phyloP scores from a whole-genome alignment of 1,140 invertebrate genomes.

The Holotrichia oblita region DNA sequence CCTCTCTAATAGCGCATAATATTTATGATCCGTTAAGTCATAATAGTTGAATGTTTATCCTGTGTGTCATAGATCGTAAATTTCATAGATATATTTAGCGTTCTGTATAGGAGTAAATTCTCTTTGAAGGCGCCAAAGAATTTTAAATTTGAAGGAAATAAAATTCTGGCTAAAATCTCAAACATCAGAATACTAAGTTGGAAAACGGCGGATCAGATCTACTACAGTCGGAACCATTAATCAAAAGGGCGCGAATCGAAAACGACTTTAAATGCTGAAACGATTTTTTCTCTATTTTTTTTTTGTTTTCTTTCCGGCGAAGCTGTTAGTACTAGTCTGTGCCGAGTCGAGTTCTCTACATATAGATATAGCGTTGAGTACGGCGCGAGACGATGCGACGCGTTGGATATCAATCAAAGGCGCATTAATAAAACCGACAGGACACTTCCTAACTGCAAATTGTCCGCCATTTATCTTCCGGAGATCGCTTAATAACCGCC shows the following conservation, averaged over 20 bases:
- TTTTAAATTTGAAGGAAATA: slow-evolving; percentile 13
- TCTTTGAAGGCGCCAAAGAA: too few relatives aligned
- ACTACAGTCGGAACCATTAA: slow-evolving; percentile 18
- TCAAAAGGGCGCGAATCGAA: slow-evolving; percentile 39
- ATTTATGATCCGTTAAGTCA: too few relatives aligned
- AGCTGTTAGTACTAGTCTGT: not conserved
- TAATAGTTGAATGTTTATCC: too few relatives aligned
- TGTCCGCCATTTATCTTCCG: slow-evolving; percentile 38
- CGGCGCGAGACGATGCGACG: not conserved
- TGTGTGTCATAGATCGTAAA: too few relatives aligned
- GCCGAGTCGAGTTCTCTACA: not conserved
- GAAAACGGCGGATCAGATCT: too few relatives aligned
- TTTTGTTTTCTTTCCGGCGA: not conserved
- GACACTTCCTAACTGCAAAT: slow-evolving; percentile 37
- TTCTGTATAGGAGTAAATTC: too few relatives aligned
- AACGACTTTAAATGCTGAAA: slow-evolving; percentile 39
- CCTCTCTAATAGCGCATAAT: too few relatives aligned
- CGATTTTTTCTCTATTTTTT: slow-evolving; percentile 14
- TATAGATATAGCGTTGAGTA: not conserved
- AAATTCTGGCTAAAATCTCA: not conserved
- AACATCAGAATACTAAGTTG: not conserved
- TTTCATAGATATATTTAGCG: too few relatives aligned
- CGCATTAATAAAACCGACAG: slow-evolving; percentile 37
- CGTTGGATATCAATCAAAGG: slow-evolving; percentile 35
- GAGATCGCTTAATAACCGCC: slow-evolving; percentile 28